A percentile compares a stretch with the other conserved stretches of the same genome.
Evolutionary conservation across 1,140 invertebrate genomes (phyloP).

Genomic region (Stenopsyche tienmushanensis): DNA sequence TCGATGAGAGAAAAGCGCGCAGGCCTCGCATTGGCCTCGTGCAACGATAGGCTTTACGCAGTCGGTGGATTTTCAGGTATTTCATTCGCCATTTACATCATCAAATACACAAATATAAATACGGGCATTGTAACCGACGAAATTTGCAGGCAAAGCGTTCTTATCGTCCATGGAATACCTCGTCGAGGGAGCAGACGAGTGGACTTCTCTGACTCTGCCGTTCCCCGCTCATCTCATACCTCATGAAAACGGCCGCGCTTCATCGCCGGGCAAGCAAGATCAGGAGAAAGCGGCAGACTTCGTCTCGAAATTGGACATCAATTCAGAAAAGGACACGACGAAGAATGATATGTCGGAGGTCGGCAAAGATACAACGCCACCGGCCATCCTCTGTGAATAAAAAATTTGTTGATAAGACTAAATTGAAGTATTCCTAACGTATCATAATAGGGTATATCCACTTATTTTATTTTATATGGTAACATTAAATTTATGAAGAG

Average conservation of each 20-base stretch:
- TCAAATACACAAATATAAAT: too few relatives aligned
- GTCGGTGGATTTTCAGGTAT: conserved; percentile 76
- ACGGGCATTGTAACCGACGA: too few relatives aligned
- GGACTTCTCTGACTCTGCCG: conserved; percentile 64
- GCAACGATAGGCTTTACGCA: conserved; percentile 71
- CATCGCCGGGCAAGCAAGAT: conserved; percentile 22
- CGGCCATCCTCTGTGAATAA: conserved; percentile 10
- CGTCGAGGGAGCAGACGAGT: conserved; percentile 68
- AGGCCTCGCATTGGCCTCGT: conserved; percentile 71
- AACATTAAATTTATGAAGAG: not conserved
- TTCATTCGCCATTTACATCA: too few relatives aligned
- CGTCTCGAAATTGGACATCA: conserved; percentile 58
- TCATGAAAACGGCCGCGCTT: conserved; percentile 21
- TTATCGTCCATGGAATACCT: conserved; percentile 81
- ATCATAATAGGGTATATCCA: conserved; percentile 7
- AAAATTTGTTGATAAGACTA: not conserved
- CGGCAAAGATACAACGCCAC: not conserved
- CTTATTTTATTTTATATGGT: conserved; percentile 16
- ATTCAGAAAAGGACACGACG: conserved; percentile 4
- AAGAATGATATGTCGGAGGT: conserved; percentile 2
- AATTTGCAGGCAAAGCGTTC: conserved; percentile 70
- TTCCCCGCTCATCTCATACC: conserved; percentile 34
- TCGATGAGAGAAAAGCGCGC: conserved; percentile 66
- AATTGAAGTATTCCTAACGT: conserved; percentile 15
- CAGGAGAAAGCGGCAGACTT: conserved; percentile 71